Conservation (phyloP, 37 sponge, comb jelly and placozoan species). For the Cladorhizidae sp. region DNA sequence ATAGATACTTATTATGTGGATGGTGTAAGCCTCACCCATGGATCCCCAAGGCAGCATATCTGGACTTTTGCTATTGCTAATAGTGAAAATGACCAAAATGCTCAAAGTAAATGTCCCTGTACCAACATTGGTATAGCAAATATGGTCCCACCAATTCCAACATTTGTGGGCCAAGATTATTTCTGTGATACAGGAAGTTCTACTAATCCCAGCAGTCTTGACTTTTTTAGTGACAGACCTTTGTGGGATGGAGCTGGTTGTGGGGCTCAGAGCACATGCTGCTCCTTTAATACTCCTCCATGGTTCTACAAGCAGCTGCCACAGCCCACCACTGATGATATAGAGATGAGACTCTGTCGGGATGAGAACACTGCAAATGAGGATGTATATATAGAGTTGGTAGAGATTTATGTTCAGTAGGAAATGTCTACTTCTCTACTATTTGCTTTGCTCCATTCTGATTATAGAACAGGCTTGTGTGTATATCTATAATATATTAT, state of each 20-base stretch:
- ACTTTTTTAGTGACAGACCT: slow-evolving; percentile 11
- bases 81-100: neutral
- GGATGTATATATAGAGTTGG: neutral
- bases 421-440: too few species aligned
- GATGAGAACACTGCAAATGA: neutral
- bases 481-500: too few species aligned
- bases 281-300: slow-evolving; percentile 18
- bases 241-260: slow-evolving; percentile 52
- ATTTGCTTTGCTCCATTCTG: too few species aligned
- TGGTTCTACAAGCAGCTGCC: slow-evolving; percentile 29
- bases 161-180: slow-evolving; percentile 20
- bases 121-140: neutral
- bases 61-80: slow-evolving; percentile 30
- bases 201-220: neutral
- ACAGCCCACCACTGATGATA: neutral
- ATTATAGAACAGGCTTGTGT: too few species aligned
- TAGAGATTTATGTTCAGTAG: slow-evolving; percentile 43
- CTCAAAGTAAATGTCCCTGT: neutral
- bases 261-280: slow-evolving; percentile 4
- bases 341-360: slow-evolving; percentile 38
- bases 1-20: slow-evolving; percentile 12
- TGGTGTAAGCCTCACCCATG: slow-evolving; percentile 36
- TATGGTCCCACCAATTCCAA: too few species aligned
- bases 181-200: slow-evolving; percentile 14
- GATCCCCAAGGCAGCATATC: slow-evolving; percentile 17